Percentiles rank a stretch among this genome's conserved stretches.
Evolutionary conservation across 1,140 invertebrate genomes (phyloP).

Genomic region (Radopholus similis): DNA sequence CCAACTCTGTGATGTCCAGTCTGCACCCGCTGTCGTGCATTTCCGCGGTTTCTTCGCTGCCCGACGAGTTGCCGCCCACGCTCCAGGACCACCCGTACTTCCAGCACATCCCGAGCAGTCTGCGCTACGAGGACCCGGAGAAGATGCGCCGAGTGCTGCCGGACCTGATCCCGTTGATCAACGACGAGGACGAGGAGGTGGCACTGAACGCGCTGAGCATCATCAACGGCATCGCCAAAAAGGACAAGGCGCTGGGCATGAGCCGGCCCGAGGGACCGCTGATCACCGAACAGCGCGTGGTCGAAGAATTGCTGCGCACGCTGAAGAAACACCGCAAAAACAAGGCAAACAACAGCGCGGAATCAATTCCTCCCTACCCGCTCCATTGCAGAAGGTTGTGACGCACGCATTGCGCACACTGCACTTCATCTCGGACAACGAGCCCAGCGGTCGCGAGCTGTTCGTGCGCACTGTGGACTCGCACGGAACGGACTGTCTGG

Average conservation of each 20-base stretch:
- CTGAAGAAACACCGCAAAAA: slow-evolving; percentile 29
- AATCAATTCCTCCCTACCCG: background rate
- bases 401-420: slow-evolving; percentile 22
- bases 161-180: slow-evolving; percentile 37
- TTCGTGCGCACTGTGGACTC: slow-evolving; percentile 21
- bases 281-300: slow-evolving; percentile 14
- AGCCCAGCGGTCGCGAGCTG: slow-evolving; percentile 33
- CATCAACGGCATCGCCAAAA: slow-evolving; percentile 28
- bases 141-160: slow-evolving; percentile 35
- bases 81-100: slow-evolving; percentile 14
- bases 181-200: slow-evolving; percentile 35
- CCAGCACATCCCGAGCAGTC: slow-evolving; percentile 14
- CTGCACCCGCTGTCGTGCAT: slow-evolving; percentile 25
- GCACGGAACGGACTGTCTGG: slow-evolving; percentile 13
- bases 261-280: slow-evolving; percentile 7
- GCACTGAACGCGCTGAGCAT: slow-evolving; percentile 31
- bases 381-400: slow-evolving; percentile 26
- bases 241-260: slow-evolving; percentile 14
- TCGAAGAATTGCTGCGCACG: slow-evolving; percentile 24
- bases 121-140: slow-evolving; percentile 23
- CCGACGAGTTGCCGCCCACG: slow-evolving; percentile 16
- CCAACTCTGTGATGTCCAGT: slow-evolving; percentile 28
- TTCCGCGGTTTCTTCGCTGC: slow-evolving; percentile 25
- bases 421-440: slow-evolving; percentile 39
- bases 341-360: slow-evolving; percentile 12